Evolutionary conservation across 2,888 invertebrate species (phyloP).

Genomic region (Agonopterix heracliana): DNA sequence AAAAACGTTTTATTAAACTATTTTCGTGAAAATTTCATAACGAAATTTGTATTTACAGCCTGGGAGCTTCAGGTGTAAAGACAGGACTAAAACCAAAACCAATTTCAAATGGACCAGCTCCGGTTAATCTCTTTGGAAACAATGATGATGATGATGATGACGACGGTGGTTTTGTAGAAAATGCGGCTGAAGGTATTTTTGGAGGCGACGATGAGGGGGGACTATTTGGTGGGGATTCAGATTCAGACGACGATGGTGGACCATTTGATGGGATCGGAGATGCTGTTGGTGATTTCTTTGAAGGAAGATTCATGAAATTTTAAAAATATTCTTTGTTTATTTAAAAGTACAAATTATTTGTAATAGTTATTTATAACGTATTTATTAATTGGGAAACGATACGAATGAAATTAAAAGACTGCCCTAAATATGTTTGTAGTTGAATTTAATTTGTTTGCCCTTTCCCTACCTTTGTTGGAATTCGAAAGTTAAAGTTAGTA

Average conservation of each 20-base stretch:
- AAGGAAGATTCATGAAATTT: constrained; percentile 26
- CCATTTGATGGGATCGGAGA: constrained; percentile 59
- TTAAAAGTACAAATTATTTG: background rate
- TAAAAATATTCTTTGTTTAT: background rate
- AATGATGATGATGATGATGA: constrained; percentile 36
- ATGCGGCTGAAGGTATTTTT: constrained; percentile 31
- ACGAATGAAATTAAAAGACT: background rate
- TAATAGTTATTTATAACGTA: background rate
- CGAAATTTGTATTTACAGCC: constrained; percentile 30
- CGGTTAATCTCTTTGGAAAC: constrained; percentile 55
- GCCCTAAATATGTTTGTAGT: background rate
- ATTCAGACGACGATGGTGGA: constrained; percentile 37
- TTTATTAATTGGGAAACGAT: background rate
- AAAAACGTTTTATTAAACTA: background rate
- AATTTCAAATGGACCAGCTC: constrained; percentile 52
- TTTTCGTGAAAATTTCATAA: background rate
- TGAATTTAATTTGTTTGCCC: background rate
- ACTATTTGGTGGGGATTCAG: constrained; percentile 20
- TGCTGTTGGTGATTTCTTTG: constrained; percentile 57
- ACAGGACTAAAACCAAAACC: constrained; percentile 67
- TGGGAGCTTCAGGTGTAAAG: constrained; percentile 60
- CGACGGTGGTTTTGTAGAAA: constrained; percentile 40
- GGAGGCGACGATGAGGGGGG: constrained; percentile 22
- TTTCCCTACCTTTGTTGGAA: too few species aligned
- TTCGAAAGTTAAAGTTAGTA: too few species aligned